Percentiles rank a stretch among this genome's conserved stretches.
Conservation (phyloP, 1,140 invertebrate genomes). For the Telenomus remus region DNA sequence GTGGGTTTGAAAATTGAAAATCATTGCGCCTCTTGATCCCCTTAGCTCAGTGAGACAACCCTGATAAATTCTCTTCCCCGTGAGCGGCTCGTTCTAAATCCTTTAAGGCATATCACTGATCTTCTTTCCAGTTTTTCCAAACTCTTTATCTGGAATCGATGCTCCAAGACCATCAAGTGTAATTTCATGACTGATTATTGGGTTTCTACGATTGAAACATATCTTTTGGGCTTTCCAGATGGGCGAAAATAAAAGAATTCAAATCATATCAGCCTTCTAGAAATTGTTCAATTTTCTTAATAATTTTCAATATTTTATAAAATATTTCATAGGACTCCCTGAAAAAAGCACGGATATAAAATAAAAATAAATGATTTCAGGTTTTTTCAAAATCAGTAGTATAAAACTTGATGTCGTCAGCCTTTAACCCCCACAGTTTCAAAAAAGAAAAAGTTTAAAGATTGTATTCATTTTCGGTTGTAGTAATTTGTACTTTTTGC, state of each 20-base stretch:
- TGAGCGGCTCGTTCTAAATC: constrained; percentile 52
- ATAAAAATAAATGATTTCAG: no score
- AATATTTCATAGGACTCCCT: no score
- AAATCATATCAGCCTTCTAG: no score
- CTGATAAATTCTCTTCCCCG: constrained; percentile 69
- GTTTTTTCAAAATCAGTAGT: no score
- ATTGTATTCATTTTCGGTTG: no score
- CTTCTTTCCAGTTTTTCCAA: constrained; percentile 54
- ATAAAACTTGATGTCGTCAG: no score
- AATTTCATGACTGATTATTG: constrained; percentile 59
- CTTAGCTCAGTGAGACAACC: constrained; percentile 70
- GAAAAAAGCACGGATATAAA: no score
- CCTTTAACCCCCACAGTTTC: no score
- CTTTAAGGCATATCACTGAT: constrained; percentile 59
- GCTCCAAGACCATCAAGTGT: constrained; percentile 46
- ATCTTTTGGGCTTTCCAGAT: constrained; percentile 27
- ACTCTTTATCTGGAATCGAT: constrained; percentile 50
- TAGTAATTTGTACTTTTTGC: neutral
- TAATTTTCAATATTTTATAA: no score
- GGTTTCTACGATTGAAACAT: constrained; percentile 48
- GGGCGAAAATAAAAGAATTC: constrained; percentile 11
- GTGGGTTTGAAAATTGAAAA: constrained; percentile 74
- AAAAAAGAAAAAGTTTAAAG: no score
- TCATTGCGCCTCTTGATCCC: constrained; percentile 73
- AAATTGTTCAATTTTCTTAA: no score